Evolutionary conservation across 2,888 invertebrate species (phyloP), one percentile per base, ranked within the genome.

Genomic region (Eudemis profundana): DNA sequence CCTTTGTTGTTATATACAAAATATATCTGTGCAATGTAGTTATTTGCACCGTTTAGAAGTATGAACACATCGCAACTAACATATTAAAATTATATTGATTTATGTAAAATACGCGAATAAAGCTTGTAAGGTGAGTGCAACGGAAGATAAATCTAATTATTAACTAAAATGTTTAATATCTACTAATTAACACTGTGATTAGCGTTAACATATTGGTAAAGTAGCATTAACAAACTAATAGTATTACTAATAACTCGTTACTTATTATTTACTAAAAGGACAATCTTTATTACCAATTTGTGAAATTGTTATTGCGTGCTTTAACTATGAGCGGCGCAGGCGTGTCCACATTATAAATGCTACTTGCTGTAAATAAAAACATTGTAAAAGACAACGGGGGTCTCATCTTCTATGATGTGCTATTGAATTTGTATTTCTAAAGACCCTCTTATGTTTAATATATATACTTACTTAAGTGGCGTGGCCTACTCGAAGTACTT

Each of bases 401-500:
- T n/a, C n/a, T n/a, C n/a, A n/a, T n/a, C n/a, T n/a, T n/a, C n/a
- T n/a, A n/a, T n/a, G n/a, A n/a, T n/a, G n/a, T n/a, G n/a, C n/a
- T n/a, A n/a, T n/a, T n/a, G n/a, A n/a, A n/a, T n/a, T n/a, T n/a
- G n/a, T n/a, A n/a, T n/a, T 27, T 27, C 7, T 5, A 27, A 27
- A 27, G 27, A 27, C 27, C 27, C 27, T n/a, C n/a, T 27, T 3
- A 27, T 27, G 4, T 50, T 36, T 33, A 50, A 61, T 60, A 67
- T 68, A 60, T 57, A 51, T n/a, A 21, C 27, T 36, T 44, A 21
- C 36, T 59, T 64, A 59, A 44, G 57, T 50, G 57, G 75, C 51
- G 40, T 60, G 60, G 60, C 64, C 51, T 77, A 76, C 74, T 79
- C 51, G 74, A 84, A 82, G 84, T 89, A 89, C 84, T 86, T 84